A percentile compares a stretch with the other conserved stretches of the same genome.
Evolutionary conservation across 64 coral and sea anemone species (phyloP).

Genomic region (Dendrophyllia cribrosa): DNA sequence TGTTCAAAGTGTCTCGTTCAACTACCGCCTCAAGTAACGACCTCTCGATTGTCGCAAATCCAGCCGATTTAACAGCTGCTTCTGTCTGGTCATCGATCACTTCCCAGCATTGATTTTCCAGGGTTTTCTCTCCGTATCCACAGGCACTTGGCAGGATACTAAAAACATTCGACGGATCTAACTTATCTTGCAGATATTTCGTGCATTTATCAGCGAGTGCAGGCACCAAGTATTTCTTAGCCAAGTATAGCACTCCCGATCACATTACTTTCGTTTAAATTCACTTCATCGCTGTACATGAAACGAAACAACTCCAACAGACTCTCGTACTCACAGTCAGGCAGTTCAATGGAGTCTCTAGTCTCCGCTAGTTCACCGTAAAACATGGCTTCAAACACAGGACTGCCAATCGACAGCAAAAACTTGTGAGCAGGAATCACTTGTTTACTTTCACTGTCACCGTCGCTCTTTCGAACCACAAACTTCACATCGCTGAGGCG

Average conservation of each 20-base stretch:
- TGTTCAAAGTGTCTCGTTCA: neutral
- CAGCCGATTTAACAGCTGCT: neutral
- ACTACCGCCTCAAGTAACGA: neutral
- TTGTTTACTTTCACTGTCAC: neutral
- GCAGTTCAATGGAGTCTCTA: neutral
- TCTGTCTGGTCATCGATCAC: neutral
- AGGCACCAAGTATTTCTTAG: neutral
- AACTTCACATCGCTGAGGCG: neutral
- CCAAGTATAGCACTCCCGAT: constrained; percentile 22
- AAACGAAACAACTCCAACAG: neutral
- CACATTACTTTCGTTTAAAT: neutral
- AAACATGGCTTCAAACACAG: constrained; percentile 24
- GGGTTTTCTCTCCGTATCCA: neutral
- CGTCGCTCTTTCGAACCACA: neutral
- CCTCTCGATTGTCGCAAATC: neutral
- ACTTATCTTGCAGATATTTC: neutral
- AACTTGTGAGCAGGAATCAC: constrained; percentile 1
- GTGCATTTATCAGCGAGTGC: constrained; percentile 7
- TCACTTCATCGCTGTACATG: constrained; percentile 9
- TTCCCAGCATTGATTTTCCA: neutral
- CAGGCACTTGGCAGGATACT: neutral
- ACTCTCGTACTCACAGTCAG: neutral
- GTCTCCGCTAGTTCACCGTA: neutral
- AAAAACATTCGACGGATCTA: constrained; percentile 20
- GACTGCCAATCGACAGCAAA: neutral